These are phyloP conservation scores for Leptatherina wallacei DNA, from an alignment of 2,797 vertebrate genomes.

Conservation along the genomic window DNA sequence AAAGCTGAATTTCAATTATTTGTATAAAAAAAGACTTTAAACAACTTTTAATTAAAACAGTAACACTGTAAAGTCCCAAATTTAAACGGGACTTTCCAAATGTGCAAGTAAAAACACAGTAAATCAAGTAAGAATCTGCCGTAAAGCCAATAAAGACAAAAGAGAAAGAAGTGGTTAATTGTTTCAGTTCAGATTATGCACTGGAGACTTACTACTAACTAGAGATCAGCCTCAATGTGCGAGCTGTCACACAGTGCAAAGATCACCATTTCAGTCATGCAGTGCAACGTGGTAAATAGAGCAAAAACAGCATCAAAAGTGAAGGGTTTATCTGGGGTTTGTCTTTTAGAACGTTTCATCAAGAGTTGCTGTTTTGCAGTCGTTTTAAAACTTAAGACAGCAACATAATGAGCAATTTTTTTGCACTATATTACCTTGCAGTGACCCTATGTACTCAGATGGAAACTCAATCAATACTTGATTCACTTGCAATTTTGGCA, in stretches of 20 bases:
- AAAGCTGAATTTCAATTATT: constrained; percentile 42
- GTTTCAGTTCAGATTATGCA: constrained; percentile 51
- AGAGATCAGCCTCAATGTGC: constrained; percentile 38
- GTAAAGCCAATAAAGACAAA: constrained; percentile 21
- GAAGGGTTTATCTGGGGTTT: constrained; percentile 14
- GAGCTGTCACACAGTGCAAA: constrained; percentile 57
- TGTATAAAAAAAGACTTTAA: constrained; percentile 44
- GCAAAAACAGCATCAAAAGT: constrained; percentile 9
- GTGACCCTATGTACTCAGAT: not conserved
- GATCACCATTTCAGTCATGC: constrained; percentile 62
- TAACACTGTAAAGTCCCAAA: constrained; percentile 24
- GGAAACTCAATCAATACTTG: constrained; percentile 3
- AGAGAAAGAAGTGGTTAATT: constrained; percentile 24
- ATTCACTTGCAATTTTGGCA: constrained; percentile 52
- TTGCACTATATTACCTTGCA: constrained; percentile 9
- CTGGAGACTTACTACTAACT: constrained; percentile 34
- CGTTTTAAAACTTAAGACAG: constrained; percentile 25
- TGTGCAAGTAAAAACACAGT: constrained; percentile 49
- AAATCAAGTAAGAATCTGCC: constrained; percentile 44
- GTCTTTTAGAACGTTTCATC: constrained; percentile 21
- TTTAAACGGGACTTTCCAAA: constrained; percentile 20
- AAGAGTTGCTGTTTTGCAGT: constrained; percentile 15
- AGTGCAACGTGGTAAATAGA: constrained; percentile 36
- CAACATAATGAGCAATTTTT: constrained; percentile 12
- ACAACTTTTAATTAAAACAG: constrained; percentile 30